Base-by-base conservation (phyloP, 2,113 vertebrate genomes). In the Canis aureus region DNA sequence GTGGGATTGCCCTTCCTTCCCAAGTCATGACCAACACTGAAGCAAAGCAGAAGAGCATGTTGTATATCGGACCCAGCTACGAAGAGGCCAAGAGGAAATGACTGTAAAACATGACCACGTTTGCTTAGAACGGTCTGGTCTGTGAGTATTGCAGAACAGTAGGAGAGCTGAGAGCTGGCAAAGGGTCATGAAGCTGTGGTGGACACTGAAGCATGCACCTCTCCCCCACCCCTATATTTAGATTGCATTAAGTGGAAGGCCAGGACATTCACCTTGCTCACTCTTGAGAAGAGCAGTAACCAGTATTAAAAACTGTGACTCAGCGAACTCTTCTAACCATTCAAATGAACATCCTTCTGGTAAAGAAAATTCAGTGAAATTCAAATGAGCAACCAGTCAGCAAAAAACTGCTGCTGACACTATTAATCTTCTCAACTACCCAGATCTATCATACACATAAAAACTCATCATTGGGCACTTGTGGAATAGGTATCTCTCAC, bases 401-500 rank as follows among this genome's bases (percentile, higher is more conserved):
- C 97, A 97, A 96, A 97, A 92, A 95, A 87, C 80, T 97, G 90
- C 80, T 94, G 84, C 94, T 95, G 95, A 94, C 84, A 95, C 85
- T 97, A 97, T 97, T 95, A 96, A 97, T 97, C 95, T 98, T 96
- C 59, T 76, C 92, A 94, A 96, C 84, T 89, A 97, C 55, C 67
- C 71, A 91, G 88, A 97, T 97, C 90, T 94, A 97, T 97, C 96
- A 97, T 64, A 84, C 20, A 92, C 87, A 95, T 97, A 96, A 98
- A 98, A 97, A 98, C 94, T 91, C 94, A 97, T 97, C 98, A 97
- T 35, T 88, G 88, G 88, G 80, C 88, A 94, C 97, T 89, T 95
- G 98, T 96, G 84, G 96, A 95, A 84, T 86, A 91, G 71, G 92
- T 88, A 96, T 97, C 64, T 81, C 81, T 98, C 94, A 90, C 97